These are phyloP conservation scores for Pipra filicauda DNA, from an alignment of 2,113 vertebrate species.

Conservation along the genomic window DNA sequence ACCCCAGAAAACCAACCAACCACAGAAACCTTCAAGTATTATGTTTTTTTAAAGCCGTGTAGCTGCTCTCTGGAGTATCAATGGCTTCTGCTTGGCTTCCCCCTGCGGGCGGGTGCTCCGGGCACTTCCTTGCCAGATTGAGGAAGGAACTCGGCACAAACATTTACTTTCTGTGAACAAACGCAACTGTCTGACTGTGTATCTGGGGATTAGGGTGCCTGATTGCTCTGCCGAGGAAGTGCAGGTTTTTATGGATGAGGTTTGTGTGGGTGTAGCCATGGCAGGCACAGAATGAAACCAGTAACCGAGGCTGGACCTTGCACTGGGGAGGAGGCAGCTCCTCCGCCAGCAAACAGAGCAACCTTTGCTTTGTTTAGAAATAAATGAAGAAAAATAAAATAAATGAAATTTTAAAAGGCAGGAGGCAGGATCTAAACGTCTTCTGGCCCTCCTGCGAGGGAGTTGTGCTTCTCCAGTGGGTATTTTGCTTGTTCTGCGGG, in stretches of 20 bases:
- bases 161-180: background rate
- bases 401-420: background rate
- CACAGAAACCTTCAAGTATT: background rate
- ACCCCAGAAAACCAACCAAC: background rate
- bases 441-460: background rate
- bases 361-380: slow-evolving; percentile 20
- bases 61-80: background rate
- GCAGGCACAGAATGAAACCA: background rate
- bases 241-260: background rate
- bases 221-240: background rate
- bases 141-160: background rate
- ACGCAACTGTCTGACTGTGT: background rate
- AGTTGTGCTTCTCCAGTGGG: background rate
- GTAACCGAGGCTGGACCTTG: slow-evolving; percentile 1
- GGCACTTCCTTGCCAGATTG: background rate
- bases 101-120: accelerated
- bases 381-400: background rate
- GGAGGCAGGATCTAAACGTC: background rate
- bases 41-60: accelerated
- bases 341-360: background rate
- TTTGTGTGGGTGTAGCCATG: background rate
- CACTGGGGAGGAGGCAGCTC: background rate
- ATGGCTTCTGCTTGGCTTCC: background rate
- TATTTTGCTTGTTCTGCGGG: background rate
- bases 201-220: background rate